Base-by-base conservation (phyloP, 2,797 vertebrate species). In the Zenarchopterus dispar region DNA sequence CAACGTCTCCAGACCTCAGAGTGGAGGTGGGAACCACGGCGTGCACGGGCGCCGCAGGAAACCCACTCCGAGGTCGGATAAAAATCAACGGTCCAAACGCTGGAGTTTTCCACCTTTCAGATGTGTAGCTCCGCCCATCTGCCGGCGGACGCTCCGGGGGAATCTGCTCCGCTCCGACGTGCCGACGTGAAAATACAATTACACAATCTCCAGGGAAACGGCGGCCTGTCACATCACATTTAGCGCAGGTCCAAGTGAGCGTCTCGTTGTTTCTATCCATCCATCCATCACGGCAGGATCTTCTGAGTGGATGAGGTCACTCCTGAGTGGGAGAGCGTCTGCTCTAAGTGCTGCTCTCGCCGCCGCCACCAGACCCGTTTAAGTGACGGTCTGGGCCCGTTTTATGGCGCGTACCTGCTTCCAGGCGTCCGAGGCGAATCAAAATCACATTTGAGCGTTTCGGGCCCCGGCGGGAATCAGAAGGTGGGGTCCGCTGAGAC, bases 121-220 rank as follows among this genome's bases (percentile, higher is more conserved):
- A 88, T 75, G 77, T 76, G 71, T 79, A 81, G 78, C 57, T 10
- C 42, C 47, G 75, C 61, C 77, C 84, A 81, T 84, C 81, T 78
- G 80, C 64, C 74, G 59, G 72, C 26, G 16, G 59, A 41, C 1
- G 73, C 88, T 88, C 56, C 45, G 2, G 81, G 77, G 82, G 71
- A 71, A 74, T 82, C 73, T 60, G 70, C 56, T 70, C 62, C 17
- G 72, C 81, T 84, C 75, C 82, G 87, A 82, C 68, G 74, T 59
- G 70, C 61, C 80, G 62, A 82, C 60, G 83, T 80, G 76, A 81
- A 85, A 89, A 89, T 75, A 85, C 84, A 89, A 87, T 89, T 87
- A 86, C 80, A 72, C 57, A 70, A 77, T 86, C 86, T 86, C 81
- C 18, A 48, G 80, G 81, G 88, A 81, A 77, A 56, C 67, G 62